These are phyloP conservation scores for Hemicentrotus pulcherrimus DNA, from an alignment of 35 echinoderm and acorn worm genomes.

Conservation along the genomic window DNA sequence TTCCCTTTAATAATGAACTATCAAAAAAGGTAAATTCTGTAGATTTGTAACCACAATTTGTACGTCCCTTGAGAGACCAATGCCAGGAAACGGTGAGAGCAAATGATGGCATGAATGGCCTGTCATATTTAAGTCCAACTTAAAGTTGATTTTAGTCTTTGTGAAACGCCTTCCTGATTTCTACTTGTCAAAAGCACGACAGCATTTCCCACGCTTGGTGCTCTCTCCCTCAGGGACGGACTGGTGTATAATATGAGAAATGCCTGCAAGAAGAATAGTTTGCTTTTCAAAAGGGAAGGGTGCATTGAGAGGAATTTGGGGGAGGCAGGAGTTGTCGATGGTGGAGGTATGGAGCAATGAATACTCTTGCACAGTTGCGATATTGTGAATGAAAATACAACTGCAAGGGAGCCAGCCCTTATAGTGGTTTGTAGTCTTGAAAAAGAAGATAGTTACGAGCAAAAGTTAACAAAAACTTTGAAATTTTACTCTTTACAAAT, in stretches of 20 bases:
- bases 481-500: not conserved
- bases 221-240: not conserved
- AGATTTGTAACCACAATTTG: no score
- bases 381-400: slow-evolving; percentile 41
- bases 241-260: not conserved
- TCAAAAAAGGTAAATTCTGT: no score
- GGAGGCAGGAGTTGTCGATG: not conserved
- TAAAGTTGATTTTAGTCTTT: no score
- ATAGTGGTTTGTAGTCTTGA: not conserved
- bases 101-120: no score
- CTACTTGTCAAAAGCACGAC: not conserved
- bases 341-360: not conserved
- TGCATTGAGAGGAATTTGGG: slow-evolving; percentile 17
- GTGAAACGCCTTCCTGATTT: not conserved
- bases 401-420: not conserved
- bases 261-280: not conserved
- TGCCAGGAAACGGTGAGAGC: no score
- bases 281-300: not conserved
- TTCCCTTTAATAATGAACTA: no score
- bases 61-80: no score
- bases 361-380: slow-evolving; percentile 7
- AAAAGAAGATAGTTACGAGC: not conserved
- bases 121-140: no score
- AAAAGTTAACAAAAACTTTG: not conserved
- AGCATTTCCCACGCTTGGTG: slow-evolving; percentile 27